Base-by-base conservation (phyloP, 2,797 vertebrate genomes). In the Cuculus canorus region DNA sequence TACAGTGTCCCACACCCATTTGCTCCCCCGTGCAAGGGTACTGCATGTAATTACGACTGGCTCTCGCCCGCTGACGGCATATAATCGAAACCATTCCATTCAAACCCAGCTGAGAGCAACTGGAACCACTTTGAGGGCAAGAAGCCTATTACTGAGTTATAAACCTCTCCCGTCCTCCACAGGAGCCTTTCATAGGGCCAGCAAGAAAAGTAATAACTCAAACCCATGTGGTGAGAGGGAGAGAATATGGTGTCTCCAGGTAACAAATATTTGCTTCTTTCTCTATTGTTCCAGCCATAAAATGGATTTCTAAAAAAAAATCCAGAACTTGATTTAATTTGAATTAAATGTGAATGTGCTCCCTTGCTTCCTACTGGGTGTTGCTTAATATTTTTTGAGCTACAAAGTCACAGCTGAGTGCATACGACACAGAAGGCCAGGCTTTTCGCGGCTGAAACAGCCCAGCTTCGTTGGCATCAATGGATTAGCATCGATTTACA, bases 371-470 rank as follows among this genome's bases (percentile, higher is more conserved):
- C 90, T 94, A 32, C 88, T 18, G 92, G 81, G 90, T 11, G 14
- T 21, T 9, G 60, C 92, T 96, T 78, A 71, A 88, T 90, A 65
- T 94, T 91, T 92, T 82, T 81, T 82, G 65, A 91, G 85, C 82
- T 90, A 64, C 14, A 13, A 63, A 88, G 86, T 66, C 86, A 28
- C 81, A 68, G 70, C 60, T 43, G 80, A 54, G 82, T 0, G 60
- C 4, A 5, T 19, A 7, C 2, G 10, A 27, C 17, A 52, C 63
- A 59, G 73, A 45, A 68, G 64, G 86, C n/a, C 0, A 3, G 27
- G 61, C 68, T 79, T 78, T 59, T 5, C 0, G 11, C 0, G 17
- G 71, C 71, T 56, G 6, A n/a, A 30, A 23, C 2, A 69, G 61
- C 85, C 41, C 0, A 0, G 72, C 80, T 53, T 24, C 7, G 4